A percentile compares a stretch with the other conserved stretches of the same genome.
phyloP scores from a whole-genome alignment of 2,888 invertebrate genomes.

The Drosophila fungiperda region DNA sequence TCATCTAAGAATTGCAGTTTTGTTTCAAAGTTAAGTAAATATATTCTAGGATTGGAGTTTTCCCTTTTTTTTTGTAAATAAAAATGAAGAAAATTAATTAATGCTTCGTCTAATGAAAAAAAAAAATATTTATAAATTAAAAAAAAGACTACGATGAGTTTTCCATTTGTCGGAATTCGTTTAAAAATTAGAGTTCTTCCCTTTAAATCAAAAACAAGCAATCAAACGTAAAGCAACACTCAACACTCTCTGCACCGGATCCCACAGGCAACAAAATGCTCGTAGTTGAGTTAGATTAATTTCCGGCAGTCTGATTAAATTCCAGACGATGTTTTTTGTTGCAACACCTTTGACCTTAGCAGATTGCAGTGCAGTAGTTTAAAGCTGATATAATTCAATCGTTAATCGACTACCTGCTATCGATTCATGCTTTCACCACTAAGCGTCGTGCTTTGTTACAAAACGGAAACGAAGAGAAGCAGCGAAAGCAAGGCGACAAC shows the following conservation, averaged over 20 bases:
- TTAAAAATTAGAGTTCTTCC: neutral
- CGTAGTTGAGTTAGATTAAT: conserved; percentile 9
- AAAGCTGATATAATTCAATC: neutral
- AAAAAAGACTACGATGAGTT: neutral
- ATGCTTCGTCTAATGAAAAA: neutral
- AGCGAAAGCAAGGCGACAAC: conserved; percentile 23
- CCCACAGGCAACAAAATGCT: neutral
- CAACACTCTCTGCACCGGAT: conserved; percentile 8
- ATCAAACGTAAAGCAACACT: neutral
- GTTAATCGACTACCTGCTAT: conserved; percentile 9
- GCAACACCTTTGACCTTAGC: neutral
- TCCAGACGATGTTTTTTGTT: neutral
- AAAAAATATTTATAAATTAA: neutral
- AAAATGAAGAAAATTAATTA: too few relatives aligned
- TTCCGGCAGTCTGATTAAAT: conserved; percentile 29
- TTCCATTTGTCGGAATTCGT: neutral
- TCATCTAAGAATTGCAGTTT: neutral
- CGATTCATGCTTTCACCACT: conserved; percentile 7
- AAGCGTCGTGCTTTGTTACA: neutral
- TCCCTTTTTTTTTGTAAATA: too few relatives aligned
- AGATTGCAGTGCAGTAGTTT: too few relatives aligned
- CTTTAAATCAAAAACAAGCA: neutral
- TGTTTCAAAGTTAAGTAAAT: neutral
- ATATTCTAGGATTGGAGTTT: too few relatives aligned
- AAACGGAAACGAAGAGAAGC: neutral